Evolutionary conservation across 2,888 invertebrate genomes (phyloP).

Genomic region (Tiphia femorata): DNA sequence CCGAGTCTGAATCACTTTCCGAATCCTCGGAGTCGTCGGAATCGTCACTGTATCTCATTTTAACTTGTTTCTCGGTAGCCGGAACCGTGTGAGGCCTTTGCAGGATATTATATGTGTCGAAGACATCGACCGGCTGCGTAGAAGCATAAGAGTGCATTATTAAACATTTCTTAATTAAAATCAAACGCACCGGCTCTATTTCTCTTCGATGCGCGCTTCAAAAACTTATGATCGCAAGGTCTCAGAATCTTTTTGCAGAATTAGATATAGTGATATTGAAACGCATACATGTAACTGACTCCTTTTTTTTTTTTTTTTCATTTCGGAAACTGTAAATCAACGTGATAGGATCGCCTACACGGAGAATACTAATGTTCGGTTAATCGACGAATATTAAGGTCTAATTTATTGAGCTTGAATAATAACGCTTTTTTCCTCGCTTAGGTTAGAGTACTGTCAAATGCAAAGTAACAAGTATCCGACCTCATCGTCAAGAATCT

Average conservation of each 20-base stretch:
- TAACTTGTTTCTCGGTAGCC: conserved; percentile 44
- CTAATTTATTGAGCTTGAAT: neutral
- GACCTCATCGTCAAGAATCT: conserved; percentile 79
- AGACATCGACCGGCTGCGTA: conserved; percentile 56
- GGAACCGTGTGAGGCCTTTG: conserved; percentile 56
- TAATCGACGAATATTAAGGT: neutral
- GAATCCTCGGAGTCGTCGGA: conserved; percentile 71
- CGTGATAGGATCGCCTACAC: no score
- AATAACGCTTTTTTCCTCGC: neutral
- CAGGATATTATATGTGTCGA: conserved; percentile 61
- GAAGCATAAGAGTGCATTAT: no score
- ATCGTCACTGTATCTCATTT: conserved; percentile 75
- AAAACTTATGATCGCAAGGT: no score
- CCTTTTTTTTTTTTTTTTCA: no score
- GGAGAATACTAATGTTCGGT: neutral
- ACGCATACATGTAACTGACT: neutral
- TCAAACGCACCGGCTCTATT: no score
- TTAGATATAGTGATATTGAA: neutral
- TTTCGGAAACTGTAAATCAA: no score
- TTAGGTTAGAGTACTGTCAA: conserved; percentile 50
- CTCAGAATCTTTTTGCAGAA: no score
- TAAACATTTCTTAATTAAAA: no score
- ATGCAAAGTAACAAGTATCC: conserved; percentile 45
- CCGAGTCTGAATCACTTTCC: conserved; percentile 75
- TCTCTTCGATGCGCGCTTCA: no score